These are phyloP conservation scores for Kryptolebias marmoratus DNA, from an alignment of 2,113 vertebrate species.

Conservation along the genomic window DNA sequence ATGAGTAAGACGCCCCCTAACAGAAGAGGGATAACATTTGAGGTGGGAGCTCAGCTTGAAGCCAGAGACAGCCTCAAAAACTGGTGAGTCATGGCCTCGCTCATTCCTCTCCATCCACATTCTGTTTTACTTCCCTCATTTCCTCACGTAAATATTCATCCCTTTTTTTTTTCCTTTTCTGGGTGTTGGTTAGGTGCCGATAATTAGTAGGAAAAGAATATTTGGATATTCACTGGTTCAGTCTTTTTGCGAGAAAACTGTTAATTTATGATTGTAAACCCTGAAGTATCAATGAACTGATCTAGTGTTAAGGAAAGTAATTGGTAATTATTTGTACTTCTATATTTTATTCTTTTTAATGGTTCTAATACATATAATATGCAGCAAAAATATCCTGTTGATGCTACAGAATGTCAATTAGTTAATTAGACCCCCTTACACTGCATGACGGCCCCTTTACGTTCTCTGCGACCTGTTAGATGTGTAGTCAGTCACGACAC, in stretches of 20 bases:
- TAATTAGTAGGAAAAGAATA: neutral
- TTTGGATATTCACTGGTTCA: neutral
- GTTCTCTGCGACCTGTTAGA: too few species aligned
- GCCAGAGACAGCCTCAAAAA: slow-evolving; percentile 98
- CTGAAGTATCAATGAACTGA: neutral
- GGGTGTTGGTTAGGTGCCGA: neutral
- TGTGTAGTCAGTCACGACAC: too few species aligned
- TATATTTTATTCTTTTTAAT: neutral
- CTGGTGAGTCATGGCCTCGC: slow-evolving; percentile 87
- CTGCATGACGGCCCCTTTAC: too few species aligned
- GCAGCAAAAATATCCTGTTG: neutral
- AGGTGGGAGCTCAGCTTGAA: slow-evolving; percentile 98
- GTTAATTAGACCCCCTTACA: too few species aligned
- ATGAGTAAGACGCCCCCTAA: slow-evolving; percentile 99
- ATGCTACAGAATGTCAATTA: too few species aligned
- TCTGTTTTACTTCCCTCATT: slow-evolving; percentile 32
- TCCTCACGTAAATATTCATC: slow-evolving; percentile 11
- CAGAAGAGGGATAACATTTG: slow-evolving; percentile 98
- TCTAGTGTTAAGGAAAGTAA: neutral
- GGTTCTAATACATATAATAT: neutral
- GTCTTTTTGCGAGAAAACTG: neutral
- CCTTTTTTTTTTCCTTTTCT: neutral
- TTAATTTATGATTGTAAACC: neutral
- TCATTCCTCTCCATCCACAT: slow-evolving; percentile 52
- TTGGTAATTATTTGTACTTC: neutral